Base-by-base conservation (phyloP, 2,113 vertebrate genomes). In the Podarcis muralis region DNA sequence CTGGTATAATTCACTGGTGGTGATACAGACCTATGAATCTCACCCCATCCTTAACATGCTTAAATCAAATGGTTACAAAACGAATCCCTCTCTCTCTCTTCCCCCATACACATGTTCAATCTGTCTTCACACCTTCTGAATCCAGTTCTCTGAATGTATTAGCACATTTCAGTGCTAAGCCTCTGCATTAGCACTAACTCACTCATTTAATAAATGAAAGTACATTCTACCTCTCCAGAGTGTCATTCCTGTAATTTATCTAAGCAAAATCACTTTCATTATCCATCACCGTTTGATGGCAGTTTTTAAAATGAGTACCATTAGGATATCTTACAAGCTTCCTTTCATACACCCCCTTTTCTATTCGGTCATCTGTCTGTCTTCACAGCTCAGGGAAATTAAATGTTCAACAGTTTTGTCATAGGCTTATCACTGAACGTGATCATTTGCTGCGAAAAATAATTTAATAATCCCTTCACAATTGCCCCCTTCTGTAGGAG, bases 261-360 rank as follows among this genome's bases (percentile, higher is more conserved):
- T 93, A 87, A 91, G 53, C 69, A 91, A 92, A 90, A 92, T 92
- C 80, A 53, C 84, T 92, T 94, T 88, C 88, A 82, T 92, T 92
- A 96, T 95, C 93, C 90, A 91, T 96, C 95, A 95, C 40, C 78
- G 48, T 87, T 85, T 93, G 91, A 95, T 93, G 95, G 87, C 93
- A 96, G 91, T 77, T 95, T 94, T 94, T 96, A 93, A 93, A 95
- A 96, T 96, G 95, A 95, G 93, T 95, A 84, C 89, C 92, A 94
- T 94, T 95, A 94, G 93, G 89, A 88, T 94, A 89, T 81, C 83
- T 92, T 81, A 74, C 85, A 87, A 79, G 80, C 95, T 96, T 95
- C 94, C 93, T 85, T 96, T 94, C 91, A 86, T 88, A 88, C 57
- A 80, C 35, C 78, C 89, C 87, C 93, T 91, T 94, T 95, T 94